A percentile compares a stretch with the other conserved stretches of the same genome.
phyloP scores from a whole-genome alignment of 2,797 vertebrate species.

The Phoxinus dragarum region DNA sequence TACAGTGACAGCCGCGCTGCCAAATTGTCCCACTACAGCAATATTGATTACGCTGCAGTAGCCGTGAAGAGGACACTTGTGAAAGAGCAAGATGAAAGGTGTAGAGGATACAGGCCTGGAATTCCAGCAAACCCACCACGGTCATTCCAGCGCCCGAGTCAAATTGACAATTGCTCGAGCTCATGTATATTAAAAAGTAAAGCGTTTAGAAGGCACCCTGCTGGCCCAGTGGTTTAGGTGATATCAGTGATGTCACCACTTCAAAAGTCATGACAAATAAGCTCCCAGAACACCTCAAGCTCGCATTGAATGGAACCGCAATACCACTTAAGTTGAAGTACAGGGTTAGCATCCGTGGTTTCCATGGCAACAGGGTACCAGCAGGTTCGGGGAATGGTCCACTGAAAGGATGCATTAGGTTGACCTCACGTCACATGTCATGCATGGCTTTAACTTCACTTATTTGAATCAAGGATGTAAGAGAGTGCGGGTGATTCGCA shows the following conservation, averaged over 20 bases:
- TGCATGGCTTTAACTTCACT: background rate
- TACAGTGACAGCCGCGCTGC: constrained; percentile 27
- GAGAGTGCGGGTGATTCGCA: background rate
- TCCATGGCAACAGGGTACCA: background rate
- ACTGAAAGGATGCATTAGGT: background rate
- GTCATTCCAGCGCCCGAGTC: background rate
- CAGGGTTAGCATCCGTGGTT: background rate
- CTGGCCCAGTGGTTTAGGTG: background rate
- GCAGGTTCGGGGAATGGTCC: background rate
- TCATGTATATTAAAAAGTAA: constrained; percentile 28
- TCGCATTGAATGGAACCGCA: background rate
- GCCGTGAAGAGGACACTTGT: constrained; percentile 27
- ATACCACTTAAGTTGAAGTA: background rate
- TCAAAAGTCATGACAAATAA: constrained; percentile 16
- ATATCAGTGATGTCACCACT: constrained; percentile 13
- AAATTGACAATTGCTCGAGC: background rate
- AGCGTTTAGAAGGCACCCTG: background rate
- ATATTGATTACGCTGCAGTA: constrained; percentile 48
- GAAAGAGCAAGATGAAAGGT: constrained; percentile 12
- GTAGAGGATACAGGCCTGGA: background rate
- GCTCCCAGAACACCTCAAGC: constrained; percentile 15
- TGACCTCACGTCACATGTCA: background rate
- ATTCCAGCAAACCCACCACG: background rate
- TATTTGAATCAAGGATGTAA: background rate
- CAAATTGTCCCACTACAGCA: constrained; percentile 32